Conservation (phyloP, 2,888 invertebrate genomes). For the Synanthedon vespiformis region DNA sequence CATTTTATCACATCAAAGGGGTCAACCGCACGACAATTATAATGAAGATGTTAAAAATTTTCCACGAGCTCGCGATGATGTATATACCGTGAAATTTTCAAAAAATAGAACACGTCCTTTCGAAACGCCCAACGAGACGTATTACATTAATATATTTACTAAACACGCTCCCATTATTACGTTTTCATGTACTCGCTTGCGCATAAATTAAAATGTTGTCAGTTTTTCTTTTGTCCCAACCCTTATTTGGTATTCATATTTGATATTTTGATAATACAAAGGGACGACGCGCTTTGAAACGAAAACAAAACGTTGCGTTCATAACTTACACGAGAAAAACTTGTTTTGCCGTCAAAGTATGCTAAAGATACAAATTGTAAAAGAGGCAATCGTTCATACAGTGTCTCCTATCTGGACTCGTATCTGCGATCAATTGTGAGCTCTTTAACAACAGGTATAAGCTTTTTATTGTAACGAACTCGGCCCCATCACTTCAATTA, state of each 20-base stretch:
- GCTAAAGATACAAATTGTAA: slow-evolving; percentile 69
- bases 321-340: slow-evolving; percentile 56
- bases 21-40: slow-evolving; percentile 22
- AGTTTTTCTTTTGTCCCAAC: slow-evolving; percentile 67
- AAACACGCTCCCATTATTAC: slow-evolving; percentile 68
- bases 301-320: slow-evolving; percentile 44
- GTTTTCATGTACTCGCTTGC: slow-evolving; percentile 66
- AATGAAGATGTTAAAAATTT: slow-evolving; percentile 60
- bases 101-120: slow-evolving; percentile 46
- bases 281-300: slow-evolving; percentile 54
- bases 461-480: slow-evolving; percentile 41
- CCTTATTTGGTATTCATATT: slow-evolving; percentile 71
- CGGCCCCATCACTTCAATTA: slow-evolving; percentile 56
- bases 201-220: slow-evolving; percentile 69
- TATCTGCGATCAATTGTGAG: slow-evolving; percentile 34
- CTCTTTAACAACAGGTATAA: slow-evolving; percentile 39
- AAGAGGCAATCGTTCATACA: slow-evolving; percentile 65
- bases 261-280: slow-evolving; percentile 67
- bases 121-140: slow-evolving; percentile 54
- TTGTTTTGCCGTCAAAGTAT: slow-evolving; percentile 61
- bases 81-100: slow-evolving; percentile 65
- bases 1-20: slow-evolving; percentile 11
- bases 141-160: slow-evolving; percentile 68
- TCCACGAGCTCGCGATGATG: slow-evolving; percentile 49
- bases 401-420: slow-evolving; percentile 38